Conservation (phyloP, 2,888 invertebrate genomes). For the Hololepta plana region DNA sequence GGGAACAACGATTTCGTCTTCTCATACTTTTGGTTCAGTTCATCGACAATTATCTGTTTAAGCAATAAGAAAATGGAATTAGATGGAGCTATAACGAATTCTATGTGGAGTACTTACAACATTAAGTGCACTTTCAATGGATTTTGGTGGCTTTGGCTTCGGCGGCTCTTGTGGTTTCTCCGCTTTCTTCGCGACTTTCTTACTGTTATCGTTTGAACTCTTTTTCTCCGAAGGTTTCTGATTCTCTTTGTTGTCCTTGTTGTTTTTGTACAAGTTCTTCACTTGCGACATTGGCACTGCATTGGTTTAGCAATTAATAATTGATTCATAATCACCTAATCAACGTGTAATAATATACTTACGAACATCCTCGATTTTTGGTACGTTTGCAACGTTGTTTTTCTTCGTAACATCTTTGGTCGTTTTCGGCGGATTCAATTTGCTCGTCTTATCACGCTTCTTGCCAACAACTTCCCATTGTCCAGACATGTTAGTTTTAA, state of each 20-base stretch:
- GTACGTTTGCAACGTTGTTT: constrained; percentile 29
- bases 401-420: constrained; percentile 40
- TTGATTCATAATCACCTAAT: not conserved
- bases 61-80: too few species aligned
- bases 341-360: constrained; percentile 25
- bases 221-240: constrained; percentile 33
- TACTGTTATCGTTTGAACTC: constrained; percentile 17
- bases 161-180: constrained; percentile 30
- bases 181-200: constrained; percentile 22
- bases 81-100: too few species aligned
- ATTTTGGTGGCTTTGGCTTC: constrained; percentile 46
- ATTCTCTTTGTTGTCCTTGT: constrained; percentile 42
- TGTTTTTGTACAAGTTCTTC: constrained; percentile 44
- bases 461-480: constrained; percentile 58
- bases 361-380: constrained; percentile 62
- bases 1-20: constrained; percentile 45
- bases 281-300: constrained; percentile 51
- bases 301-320: constrained; percentile 11
- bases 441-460: constrained; percentile 35
- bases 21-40: constrained; percentile 32
- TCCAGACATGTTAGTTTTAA: constrained; percentile 30
- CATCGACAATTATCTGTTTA: constrained; percentile 39
- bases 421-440: constrained; percentile 30
- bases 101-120: constrained; percentile 25
- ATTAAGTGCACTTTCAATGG: constrained; percentile 43